Evolutionary conservation across 1,140 invertebrate genomes (phyloP), one percentile per base, ranked within the genome.

Genomic region (Meloidogyne chitwoodi): DNA sequence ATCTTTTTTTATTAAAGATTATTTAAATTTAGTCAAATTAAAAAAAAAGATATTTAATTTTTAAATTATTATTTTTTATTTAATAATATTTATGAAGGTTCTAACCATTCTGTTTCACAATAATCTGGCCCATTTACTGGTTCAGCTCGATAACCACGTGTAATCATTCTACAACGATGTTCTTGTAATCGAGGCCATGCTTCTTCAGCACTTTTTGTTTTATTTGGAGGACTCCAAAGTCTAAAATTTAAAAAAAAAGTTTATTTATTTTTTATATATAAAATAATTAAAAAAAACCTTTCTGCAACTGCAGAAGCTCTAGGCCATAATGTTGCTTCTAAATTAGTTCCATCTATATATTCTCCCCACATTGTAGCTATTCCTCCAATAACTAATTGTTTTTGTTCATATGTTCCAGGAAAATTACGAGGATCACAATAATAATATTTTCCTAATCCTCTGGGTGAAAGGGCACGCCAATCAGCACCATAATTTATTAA

Each of bases 301-400:
- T 79, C 78, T 34, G 78, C 78, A 19, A 79, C 78, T 14, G 78
- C 79, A 14, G 78, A 81, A 26, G 78, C 78, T 68, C 78, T 24
- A 34, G 77, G 77, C 85, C 85, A 80, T 26, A 81, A 26, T 68
- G 0, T 91, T 2, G 81, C n/a, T 16, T 88, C 56, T 22, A 88
- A 19, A 75, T 88, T 88, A 31, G 84, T 87, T 24, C 67, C 81
- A 68, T 88, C 88, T 19, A 88, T 80, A 68, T 83, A 88, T 76
- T 88, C 81, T 27, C 91, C 91, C 94, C 94, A 95, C 92, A 96
- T 93, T 82, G 93, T 93, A 5, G 93, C 92, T 88, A 95, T 93
- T 1, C 94, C 94, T 6, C 94, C 94, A 16, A 94, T 84, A 6
- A 91, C 80, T 44, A 75, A 24, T 22, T 79, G 62, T 48, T 86